These are phyloP conservation scores for Zaprionus nigranus DNA, from an alignment of 1,140 invertebrate species.

Conservation along the genomic window DNA sequence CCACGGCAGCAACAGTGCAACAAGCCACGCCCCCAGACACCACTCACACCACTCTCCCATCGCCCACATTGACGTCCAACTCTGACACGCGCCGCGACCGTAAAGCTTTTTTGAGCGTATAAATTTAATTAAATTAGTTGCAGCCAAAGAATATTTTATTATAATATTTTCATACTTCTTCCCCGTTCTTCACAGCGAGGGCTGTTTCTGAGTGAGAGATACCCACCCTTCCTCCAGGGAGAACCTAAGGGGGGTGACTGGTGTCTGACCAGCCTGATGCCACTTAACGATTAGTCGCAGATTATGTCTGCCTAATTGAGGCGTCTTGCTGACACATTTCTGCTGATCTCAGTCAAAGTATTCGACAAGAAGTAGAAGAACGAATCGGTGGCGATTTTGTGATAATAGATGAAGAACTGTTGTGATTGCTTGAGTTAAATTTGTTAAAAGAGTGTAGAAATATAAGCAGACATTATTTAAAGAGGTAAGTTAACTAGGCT, in stretches of 20 bases:
- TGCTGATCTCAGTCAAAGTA: constrained; percentile 27
- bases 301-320: constrained; percentile 42
- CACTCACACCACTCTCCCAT: too few species aligned
- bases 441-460: background rate
- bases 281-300: constrained; percentile 47
- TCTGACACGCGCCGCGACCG: constrained; percentile 32
- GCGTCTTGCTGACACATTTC: constrained; percentile 21
- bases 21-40: constrained; percentile 8
- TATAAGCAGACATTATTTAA: background rate
- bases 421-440: background rate
- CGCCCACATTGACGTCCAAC: too few species aligned
- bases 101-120: constrained; percentile 51
- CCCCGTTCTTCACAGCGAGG: background rate
- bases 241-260: background rate
- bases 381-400: background rate
- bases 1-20: constrained; percentile 25
- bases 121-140: constrained; percentile 62
- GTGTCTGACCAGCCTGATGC: constrained; percentile 29
- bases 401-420: background rate
- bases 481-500: background rate
- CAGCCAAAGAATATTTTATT: constrained; percentile 35
- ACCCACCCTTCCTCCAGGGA: background rate
- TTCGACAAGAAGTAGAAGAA: background rate
- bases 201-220: background rate
- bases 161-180: constrained; percentile 38